Evolutionary conservation across 2,888 invertebrate genomes (phyloP).

Genomic region (Cabera pusaria): DNA sequence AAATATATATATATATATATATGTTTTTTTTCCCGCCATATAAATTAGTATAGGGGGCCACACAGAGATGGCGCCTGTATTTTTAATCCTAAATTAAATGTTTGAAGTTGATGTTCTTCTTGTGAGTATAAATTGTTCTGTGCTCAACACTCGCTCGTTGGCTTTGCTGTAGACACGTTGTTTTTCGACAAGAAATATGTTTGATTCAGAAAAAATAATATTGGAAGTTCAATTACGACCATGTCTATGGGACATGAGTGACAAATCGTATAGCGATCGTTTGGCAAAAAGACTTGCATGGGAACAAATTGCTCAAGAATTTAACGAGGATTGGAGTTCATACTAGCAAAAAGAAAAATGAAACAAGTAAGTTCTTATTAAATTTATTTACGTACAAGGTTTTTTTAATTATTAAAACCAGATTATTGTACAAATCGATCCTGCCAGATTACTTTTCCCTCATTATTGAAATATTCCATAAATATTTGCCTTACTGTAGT

Average conservation of each 20-base stretch:
- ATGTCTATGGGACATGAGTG: constrained; percentile 11
- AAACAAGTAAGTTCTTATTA: no score
- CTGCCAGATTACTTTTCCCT: constrained; percentile 16
- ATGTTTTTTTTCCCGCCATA: no score
- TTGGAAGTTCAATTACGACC: constrained; percentile 12
- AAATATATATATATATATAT: no score
- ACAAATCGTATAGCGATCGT: constrained; percentile 10
- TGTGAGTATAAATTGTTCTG: no score
- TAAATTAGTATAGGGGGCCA: no score
- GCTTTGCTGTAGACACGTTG: no score
- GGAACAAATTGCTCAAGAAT: constrained; percentile 5
- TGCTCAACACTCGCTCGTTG: no score
- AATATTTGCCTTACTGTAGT: constrained; percentile 19
- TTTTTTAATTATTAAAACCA: constrained; percentile 12
- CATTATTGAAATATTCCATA: constrained; percentile 22
- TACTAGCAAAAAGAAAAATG: constrained; percentile 14
- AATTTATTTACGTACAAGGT: constrained; percentile 9
- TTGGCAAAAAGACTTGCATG: constrained; percentile 1
- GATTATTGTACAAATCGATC: constrained; percentile 13
- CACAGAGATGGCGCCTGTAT: no score
- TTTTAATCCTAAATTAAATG: no score
- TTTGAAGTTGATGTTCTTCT: no score
- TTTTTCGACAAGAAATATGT: no score
- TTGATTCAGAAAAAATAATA: constrained; percentile 15
- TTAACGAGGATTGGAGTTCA: constrained; percentile 14